Evolutionary conservation across 2,113 vertebrate species (phyloP).

Genomic region (Leptobrachium ailaonicum): DNA sequence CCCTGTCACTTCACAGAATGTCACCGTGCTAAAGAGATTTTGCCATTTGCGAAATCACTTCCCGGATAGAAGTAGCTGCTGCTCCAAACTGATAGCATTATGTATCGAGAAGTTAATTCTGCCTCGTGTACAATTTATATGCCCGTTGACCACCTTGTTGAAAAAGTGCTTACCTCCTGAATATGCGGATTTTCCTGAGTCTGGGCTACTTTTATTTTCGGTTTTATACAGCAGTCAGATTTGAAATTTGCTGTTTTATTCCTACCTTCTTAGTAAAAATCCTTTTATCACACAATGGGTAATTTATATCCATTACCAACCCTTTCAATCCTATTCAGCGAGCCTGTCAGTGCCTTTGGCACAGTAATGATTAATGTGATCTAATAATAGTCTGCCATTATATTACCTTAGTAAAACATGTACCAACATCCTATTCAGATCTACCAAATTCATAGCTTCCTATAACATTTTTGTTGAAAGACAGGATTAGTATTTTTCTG

Average conservation of each 20-base stretch:
- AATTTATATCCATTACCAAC: constrained; percentile 99
- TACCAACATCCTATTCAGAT: constrained; percentile 99
- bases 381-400: constrained; percentile 99
- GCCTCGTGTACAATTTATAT: constrained; percentile 64
- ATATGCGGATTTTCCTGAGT: constrained; percentile 76
- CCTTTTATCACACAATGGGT: constrained; percentile 99
- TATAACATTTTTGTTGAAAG: constrained; percentile 97
- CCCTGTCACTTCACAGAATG: constrained; percentile 41
- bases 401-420: constrained; percentile 99
- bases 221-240: constrained; percentile 85
- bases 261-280: constrained; percentile 99
- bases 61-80: constrained; percentile 53
- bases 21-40: constrained; percentile 42
- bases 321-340: constrained; percentile 99
- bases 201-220: constrained; percentile 87
- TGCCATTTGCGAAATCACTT: constrained; percentile 30
- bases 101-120: constrained; percentile 71
- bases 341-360: constrained; percentile 99
- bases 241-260: constrained; percentile 98
- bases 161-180: constrained; percentile 75
- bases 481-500: constrained; percentile 95
- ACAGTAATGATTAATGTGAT: constrained; percentile 99
- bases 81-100: constrained; percentile 67
- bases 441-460: constrained; percentile 98
- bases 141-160: constrained; percentile 69